phyloP scores from a whole-genome alignment of 2,797 vertebrate genomes.

The Remorina albescens region DNA sequence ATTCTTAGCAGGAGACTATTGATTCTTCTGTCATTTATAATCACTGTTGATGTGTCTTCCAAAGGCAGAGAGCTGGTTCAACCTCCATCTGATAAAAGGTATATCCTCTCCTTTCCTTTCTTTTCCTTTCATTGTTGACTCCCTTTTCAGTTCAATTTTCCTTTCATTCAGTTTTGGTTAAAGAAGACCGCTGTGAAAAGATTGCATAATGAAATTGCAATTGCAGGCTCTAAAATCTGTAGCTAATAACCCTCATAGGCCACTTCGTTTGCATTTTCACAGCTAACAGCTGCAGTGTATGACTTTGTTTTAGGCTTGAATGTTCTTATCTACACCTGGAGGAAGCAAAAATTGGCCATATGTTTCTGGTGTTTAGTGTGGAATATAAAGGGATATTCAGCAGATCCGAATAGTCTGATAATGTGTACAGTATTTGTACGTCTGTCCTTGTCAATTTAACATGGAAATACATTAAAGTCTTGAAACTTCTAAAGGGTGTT shows the following conservation, averaged over 20 bases:
- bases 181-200: slow-evolving; percentile 23
- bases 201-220: slow-evolving; percentile 46
- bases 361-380: slow-evolving; percentile 17
- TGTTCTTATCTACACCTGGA: slow-evolving; percentile 41
- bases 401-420: neutral
- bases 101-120: slow-evolving; percentile 30
- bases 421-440: slow-evolving; percentile 2
- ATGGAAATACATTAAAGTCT: neutral
- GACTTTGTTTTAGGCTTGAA: slow-evolving; percentile 6
- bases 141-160: slow-evolving; percentile 11
- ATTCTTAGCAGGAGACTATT: slow-evolving; percentile 64
- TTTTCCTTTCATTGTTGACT: neutral
- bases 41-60: slow-evolving; percentile 65
- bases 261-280: slow-evolving; percentile 51
- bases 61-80: slow-evolving; percentile 41
- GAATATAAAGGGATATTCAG: slow-evolving; percentile 18
- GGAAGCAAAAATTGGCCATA: slow-evolving; percentile 6
- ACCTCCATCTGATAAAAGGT: slow-evolving; percentile 61
- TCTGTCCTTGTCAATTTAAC: neutral
- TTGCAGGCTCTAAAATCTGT: slow-evolving; percentile 47
- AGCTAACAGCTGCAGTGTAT: slow-evolving; percentile 34
- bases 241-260: slow-evolving; percentile 38
- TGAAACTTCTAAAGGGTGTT: slow-evolving; percentile 1
- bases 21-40: slow-evolving; percentile 75
- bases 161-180: slow-evolving; percentile 29